Conservation (phyloP, 1,140 invertebrate genomes). For the Lordiphosa collinella region DNA sequence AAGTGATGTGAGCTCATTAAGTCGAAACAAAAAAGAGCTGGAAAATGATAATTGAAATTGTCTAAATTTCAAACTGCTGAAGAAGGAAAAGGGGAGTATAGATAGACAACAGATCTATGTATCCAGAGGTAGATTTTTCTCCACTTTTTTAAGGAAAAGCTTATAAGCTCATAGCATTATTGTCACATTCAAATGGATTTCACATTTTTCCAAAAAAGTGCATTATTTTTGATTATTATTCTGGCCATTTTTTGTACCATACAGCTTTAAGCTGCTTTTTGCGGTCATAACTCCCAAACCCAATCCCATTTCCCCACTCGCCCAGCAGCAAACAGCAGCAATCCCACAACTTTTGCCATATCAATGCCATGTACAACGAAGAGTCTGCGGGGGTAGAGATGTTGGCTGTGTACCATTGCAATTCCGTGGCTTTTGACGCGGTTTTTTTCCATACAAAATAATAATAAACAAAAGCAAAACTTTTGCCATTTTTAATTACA, state of each 20-base stretch:
- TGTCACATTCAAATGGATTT: conserved; percentile 18
- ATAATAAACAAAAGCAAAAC: conserved; percentile 47
- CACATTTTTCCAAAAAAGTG: neutral
- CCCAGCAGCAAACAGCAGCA: conserved; percentile 34
- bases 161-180: no score
- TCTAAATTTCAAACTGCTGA: no score
- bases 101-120: no score
- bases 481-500: conserved; percentile 75
- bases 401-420: conserved; percentile 46
- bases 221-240: neutral
- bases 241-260: neutral
- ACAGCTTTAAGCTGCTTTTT: conserved; percentile 41
- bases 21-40: neutral
- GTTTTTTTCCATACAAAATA: conserved; percentile 48
- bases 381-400: neutral
- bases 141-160: no score
- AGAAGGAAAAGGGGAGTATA: no score
- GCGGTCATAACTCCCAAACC: conserved; percentile 31
- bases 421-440: conserved; percentile 71
- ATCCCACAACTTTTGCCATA: conserved; percentile 45
- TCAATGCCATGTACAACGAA: conserved; percentile 36
- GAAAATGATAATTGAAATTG: conserved; percentile 29
- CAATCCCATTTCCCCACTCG: neutral
- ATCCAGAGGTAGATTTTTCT: no score
- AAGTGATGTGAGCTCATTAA: conserved; percentile 47